Percentiles rank a stretch among this genome's conserved stretches.
Evolutionary conservation across 2,888 invertebrate species (phyloP).

Genomic region (Protodeltote pygarga): DNA sequence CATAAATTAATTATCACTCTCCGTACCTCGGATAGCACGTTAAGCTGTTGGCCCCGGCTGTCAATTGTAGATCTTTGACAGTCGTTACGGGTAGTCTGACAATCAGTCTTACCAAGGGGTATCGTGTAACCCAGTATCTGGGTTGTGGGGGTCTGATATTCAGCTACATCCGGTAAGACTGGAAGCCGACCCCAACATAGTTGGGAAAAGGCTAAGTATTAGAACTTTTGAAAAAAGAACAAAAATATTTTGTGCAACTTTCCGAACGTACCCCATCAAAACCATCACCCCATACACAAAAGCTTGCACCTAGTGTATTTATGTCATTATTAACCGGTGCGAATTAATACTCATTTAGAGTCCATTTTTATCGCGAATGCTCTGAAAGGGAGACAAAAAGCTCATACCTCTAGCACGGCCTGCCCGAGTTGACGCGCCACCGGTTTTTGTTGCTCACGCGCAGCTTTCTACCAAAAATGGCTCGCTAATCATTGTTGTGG

Average conservation of each 20-base stretch:
- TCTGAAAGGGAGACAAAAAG: constrained; percentile 70
- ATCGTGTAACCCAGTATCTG: no score
- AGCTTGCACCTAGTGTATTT: constrained; percentile 79
- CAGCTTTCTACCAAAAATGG: constrained; percentile 70
- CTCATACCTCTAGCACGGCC: constrained; percentile 59
- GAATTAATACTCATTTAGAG: constrained; percentile 86
- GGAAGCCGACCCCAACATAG: no score
- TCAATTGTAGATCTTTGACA: no score
- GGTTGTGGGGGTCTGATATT: no score
- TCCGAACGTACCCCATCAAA: background rate
- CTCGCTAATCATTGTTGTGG: constrained; percentile 56
- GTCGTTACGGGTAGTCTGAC: no score
- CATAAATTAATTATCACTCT: no score
- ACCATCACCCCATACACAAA: constrained; percentile 69
- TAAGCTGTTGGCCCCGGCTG: no score
- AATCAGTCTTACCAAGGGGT: no score
- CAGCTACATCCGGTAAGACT: no score
- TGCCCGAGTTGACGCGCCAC: constrained; percentile 48
- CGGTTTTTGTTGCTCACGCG: constrained; percentile 32
- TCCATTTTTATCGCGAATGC: constrained; percentile 79
- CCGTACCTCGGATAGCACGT: no score
- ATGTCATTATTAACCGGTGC: constrained; percentile 86
- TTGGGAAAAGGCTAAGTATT: no score
- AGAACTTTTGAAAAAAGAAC: no score
- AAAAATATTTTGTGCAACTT: background rate